Conservation (phyloP, 2,113 vertebrate genomes). For the Hippocampus abdominalis region DNA sequence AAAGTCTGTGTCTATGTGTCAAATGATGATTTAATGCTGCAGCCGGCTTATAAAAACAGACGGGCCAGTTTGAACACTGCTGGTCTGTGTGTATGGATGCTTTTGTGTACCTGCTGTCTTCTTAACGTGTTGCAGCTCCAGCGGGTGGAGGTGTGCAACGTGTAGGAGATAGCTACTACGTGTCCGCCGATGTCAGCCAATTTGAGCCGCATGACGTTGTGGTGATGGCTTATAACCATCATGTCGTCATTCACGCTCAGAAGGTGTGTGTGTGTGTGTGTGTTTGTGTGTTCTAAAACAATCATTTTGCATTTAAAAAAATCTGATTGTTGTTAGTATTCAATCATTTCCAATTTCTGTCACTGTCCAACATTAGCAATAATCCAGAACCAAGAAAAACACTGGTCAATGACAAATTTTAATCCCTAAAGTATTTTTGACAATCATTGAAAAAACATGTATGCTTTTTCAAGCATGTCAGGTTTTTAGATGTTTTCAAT, state of each 20-base stretch:
- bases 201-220: slow-evolving; percentile 81
- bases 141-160: slow-evolving; percentile 53
- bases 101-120: neutral
- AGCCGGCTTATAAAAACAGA: neutral
- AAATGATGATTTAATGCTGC: neutral
- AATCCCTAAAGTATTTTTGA: too few species aligned
- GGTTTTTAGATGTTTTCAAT: too few species aligned
- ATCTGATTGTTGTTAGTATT: neutral
- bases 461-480: too few species aligned
- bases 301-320: neutral
- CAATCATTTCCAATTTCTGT: neutral
- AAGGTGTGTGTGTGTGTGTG: slow-evolving; percentile 68
- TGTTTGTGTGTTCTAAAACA: neutral
- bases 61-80: neutral
- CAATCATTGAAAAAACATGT: too few species aligned
- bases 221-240: slow-evolving; percentile 78
- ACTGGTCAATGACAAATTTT: too few species aligned
- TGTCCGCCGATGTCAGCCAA: slow-evolving; percentile 79
- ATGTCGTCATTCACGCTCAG: slow-evolving; percentile 78
- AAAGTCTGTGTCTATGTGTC: too few species aligned
- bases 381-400: too few species aligned
- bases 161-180: slow-evolving; percentile 73
- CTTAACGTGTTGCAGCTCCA: slow-evolving; percentile 21
- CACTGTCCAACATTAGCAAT: too few species aligned
- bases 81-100: neutral